These are phyloP conservation scores for Folsomia manolachei DNA, from an alignment of 2,888 invertebrate species.

Conservation along the genomic window DNA sequence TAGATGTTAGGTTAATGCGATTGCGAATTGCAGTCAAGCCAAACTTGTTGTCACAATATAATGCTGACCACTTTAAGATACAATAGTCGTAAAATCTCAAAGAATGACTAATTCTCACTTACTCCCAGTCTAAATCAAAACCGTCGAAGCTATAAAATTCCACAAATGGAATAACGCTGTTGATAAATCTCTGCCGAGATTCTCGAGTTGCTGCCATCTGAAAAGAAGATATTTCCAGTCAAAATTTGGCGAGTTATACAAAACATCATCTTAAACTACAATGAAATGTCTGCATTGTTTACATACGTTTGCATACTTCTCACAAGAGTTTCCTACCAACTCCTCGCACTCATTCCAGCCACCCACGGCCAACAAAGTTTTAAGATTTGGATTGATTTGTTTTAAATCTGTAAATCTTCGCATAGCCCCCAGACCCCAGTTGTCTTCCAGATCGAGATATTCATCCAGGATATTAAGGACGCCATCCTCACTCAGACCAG, in stretches of 20 bases:
- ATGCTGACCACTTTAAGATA: background rate
- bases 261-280: background rate
- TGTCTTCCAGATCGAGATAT: constrained; percentile 27
- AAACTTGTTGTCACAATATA: background rate
- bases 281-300: too few relatives aligned
- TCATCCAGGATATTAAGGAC: constrained; percentile 20
- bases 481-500: constrained; percentile 40
- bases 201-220: constrained; percentile 55
- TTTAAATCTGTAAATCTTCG: constrained; percentile 39
- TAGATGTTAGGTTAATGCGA: too few relatives aligned
- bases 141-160: constrained; percentile 65
- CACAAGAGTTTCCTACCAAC: background rate
- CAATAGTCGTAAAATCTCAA: background rate
- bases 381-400: constrained; percentile 32
- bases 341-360: constrained; percentile 28
- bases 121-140: constrained; percentile 68
- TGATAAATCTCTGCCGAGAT: constrained; percentile 58
- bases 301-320: background rate
- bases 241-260: background rate
- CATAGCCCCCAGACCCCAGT: constrained; percentile 34
- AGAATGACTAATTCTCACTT: background rate
- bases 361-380: constrained; percentile 39
- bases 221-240: background rate
- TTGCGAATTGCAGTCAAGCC: too few relatives aligned
- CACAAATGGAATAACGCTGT: constrained; percentile 60